phyloP scores from a whole-genome alignment of 2,888 invertebrate genomes.

The Ectobius pallidus region DNA sequence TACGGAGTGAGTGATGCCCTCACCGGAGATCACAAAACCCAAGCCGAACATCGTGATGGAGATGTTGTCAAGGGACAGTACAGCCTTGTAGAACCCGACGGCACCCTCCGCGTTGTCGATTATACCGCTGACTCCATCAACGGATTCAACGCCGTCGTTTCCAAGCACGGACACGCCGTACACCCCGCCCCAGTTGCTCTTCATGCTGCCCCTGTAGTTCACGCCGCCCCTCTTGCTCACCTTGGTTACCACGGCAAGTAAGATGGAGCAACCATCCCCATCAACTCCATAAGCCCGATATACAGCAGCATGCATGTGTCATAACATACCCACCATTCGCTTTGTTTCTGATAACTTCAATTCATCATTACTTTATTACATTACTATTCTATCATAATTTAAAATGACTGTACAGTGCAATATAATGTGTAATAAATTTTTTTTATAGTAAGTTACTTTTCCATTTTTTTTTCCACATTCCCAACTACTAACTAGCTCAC shows the following conservation, averaged over 20 bases:
- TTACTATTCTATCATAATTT: slow-evolving; percentile 18
- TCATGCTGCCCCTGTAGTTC: neutral
- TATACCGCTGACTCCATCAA: slow-evolving; percentile 45
- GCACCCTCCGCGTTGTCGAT: slow-evolving; percentile 45
- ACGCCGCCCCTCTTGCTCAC: neutral
- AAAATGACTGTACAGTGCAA: neutral
- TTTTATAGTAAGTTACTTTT: neutral
- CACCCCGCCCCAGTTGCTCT: slow-evolving; percentile 30
- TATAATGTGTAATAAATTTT: slow-evolving; percentile 10
- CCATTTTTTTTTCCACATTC: too few species aligned
- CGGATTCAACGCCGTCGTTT: slow-evolving; percentile 42
- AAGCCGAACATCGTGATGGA: slow-evolving; percentile 63
- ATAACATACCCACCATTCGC: slow-evolving; percentile 4
- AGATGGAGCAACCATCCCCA: neutral
- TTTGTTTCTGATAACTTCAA: neutral
- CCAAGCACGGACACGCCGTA: slow-evolving; percentile 33
- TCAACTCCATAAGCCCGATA: neutral
- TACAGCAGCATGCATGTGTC: neutral
- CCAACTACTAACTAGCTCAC: too few species aligned
- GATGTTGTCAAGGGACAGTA: slow-evolving; percentile 55
- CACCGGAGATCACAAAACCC: slow-evolving; percentile 64
- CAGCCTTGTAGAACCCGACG: slow-evolving; percentile 41
- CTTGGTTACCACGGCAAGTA: slow-evolving; percentile 25
- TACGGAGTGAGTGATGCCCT: slow-evolving; percentile 69
- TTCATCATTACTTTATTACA: neutral